Conservation (phyloP, 2,888 invertebrate species). For the Drosophila sordidapex region DNA sequence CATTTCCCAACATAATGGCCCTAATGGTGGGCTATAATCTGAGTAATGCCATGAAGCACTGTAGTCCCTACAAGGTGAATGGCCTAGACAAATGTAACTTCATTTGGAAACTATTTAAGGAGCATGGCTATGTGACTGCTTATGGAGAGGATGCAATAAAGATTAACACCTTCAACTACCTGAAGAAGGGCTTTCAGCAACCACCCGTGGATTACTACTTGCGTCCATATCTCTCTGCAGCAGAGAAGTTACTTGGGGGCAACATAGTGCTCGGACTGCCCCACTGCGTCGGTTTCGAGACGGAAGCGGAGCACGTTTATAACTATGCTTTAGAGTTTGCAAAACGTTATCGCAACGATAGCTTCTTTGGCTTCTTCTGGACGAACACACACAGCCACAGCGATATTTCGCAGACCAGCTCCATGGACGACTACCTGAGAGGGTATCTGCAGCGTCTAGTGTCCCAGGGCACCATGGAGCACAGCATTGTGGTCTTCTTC, state of each 20-base stretch:
- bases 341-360: conserved; percentile 87
- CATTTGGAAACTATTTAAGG: conserved; percentile 91
- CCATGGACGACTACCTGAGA: conserved; percentile 88
- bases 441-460: conserved; percentile 87
- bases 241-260: conserved; percentile 87
- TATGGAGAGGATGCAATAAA: conserved; percentile 91
- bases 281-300: conserved; percentile 88
- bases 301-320: conserved; percentile 89
- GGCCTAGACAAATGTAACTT: conserved; percentile 90
- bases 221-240: conserved; percentile 89
- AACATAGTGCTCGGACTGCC: conserved; percentile 86
- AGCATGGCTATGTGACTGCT: conserved; percentile 90
- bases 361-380: conserved; percentile 92
- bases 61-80: conserved; percentile 85
- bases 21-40: conserved; percentile 89
- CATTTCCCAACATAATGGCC: conserved; percentile 95
- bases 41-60: conserved; percentile 85
- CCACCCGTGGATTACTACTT: conserved; percentile 94
- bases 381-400: conserved; percentile 91
- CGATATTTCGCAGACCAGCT: conserved; percentile 88
- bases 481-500: conserved; percentile 89
- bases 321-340: conserved; percentile 89
- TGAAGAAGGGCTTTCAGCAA: conserved; percentile 89
- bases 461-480: conserved; percentile 87
- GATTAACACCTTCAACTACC: conserved; percentile 90